Percentiles rank a stretch among this genome's conserved stretches.
Conservation (phyloP, 2,888 invertebrate genomes). For the Pachliopta kotzebuea region DNA sequence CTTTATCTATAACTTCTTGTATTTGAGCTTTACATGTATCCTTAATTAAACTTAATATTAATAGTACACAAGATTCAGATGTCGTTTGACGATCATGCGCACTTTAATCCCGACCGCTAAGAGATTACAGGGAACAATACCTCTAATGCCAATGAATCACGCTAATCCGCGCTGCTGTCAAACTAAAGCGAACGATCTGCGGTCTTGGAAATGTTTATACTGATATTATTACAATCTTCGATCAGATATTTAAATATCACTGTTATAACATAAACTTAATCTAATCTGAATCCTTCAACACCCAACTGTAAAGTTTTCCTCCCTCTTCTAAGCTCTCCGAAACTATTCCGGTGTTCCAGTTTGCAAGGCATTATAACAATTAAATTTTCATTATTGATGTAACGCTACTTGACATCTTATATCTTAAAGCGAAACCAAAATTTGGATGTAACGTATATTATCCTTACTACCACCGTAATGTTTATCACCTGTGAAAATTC, state of each 20-base stretch:
- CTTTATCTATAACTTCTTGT: neutral
- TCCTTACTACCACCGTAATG: no score
- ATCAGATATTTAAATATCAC: neutral
- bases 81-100: neutral
- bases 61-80: neutral
- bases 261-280: neutral
- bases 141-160: conserved; percentile 38
- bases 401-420: no score
- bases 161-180: conserved; percentile 34
- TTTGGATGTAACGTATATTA: no score
- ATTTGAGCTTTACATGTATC: neutral
- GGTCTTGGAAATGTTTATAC: conserved; percentile 29
- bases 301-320: no score
- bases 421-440: no score
- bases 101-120: conserved; percentile 20
- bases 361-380: no score
- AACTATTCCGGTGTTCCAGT: no score
- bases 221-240: neutral
- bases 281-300: no score
- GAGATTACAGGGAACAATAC: conserved; percentile 34
- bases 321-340: no score
- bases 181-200: conserved; percentile 36
- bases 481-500: no score
- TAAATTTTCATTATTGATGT: no score
- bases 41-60: neutral